Percentiles rank a stretch among this genome's conserved stretches.
phyloP scores from a whole-genome alignment of 2,113 vertebrate genomes.

The Anoura caudifer region DNA sequence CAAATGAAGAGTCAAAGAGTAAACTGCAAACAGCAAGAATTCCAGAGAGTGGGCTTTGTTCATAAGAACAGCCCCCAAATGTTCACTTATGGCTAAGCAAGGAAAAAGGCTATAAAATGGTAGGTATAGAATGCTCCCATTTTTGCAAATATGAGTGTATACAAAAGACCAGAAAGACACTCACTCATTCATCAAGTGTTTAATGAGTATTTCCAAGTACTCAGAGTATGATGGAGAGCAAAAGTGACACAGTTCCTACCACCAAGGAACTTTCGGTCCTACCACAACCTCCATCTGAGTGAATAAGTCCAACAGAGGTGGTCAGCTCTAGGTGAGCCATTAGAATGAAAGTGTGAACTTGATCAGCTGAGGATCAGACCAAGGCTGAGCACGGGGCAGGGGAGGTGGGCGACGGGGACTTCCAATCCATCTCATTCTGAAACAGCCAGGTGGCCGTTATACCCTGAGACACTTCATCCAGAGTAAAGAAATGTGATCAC shows the following conservation, averaged over 20 bases:
- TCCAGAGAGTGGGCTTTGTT: not conserved
- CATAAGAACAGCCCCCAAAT: not conserved
- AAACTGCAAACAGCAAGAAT: not conserved
- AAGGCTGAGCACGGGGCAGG: not conserved
- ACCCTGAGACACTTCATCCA: not conserved
- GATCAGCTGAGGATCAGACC: not conserved
- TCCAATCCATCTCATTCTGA: constrained; percentile 44
- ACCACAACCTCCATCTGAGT: not conserved
- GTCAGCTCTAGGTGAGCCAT: not conserved
- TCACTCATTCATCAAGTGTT: not conserved
- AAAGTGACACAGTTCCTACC: not conserved
- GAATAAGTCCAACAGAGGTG: not conserved
- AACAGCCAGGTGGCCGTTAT: constrained; percentile 29
- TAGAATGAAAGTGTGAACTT: not conserved
- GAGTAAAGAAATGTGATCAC: not conserved
- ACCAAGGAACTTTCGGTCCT: not conserved
- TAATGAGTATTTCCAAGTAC: not conserved
- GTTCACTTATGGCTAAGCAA: not conserved
- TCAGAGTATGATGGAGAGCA: not conserved
- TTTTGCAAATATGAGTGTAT: not conserved
- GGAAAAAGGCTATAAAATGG: not conserved
- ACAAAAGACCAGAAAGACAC: not conserved
- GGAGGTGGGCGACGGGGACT: not conserved
- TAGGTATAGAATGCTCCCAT: not conserved
- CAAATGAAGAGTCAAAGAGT: not conserved